phyloP scores from a whole-genome alignment of 2,888 invertebrate species.

The Agrilus biguttatus region DNA sequence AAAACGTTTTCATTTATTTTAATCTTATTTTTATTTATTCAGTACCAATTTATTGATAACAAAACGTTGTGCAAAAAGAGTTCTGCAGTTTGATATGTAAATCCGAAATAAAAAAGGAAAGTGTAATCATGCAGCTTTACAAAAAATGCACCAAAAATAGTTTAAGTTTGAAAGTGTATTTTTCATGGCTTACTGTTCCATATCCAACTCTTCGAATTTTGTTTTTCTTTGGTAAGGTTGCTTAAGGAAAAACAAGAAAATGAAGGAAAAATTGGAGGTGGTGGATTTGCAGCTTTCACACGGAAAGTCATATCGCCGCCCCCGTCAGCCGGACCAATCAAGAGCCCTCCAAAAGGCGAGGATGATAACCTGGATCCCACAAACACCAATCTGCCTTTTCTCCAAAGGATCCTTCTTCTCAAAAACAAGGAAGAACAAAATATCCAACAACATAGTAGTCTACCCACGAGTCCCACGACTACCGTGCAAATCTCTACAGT shows the following conservation, averaged over 20 bases:
- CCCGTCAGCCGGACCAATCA: conserved; percentile 44
- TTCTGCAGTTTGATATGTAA: no score
- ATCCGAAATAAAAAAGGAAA: no score
- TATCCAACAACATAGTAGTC: conserved; percentile 22
- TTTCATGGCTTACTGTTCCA: no score
- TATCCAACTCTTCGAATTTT: no score
- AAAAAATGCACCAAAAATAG: no score
- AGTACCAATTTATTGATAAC: no score
- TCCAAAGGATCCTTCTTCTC: conserved; percentile 58
- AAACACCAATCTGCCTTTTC: conserved; percentile 55
- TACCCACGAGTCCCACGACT: conserved; percentile 19
- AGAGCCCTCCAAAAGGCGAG: conserved; percentile 32
- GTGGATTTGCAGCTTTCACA: conserved; percentile 28
- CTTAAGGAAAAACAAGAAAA: conserved; percentile 71
- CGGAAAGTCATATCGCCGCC: conserved; percentile 34
- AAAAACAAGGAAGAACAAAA: conserved; percentile 62
- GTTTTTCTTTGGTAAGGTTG: conserved; percentile 30
- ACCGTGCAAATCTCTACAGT: conserved; percentile 2
- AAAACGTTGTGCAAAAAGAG: no score
- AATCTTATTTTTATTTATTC: no score
- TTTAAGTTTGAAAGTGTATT: no score
- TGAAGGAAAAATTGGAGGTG: conserved; percentile 39
- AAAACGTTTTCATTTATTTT: no score
- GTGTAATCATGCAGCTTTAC: no score
- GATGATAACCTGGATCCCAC: conserved; percentile 38